phyloP scores from a whole-genome alignment of 1,140 invertebrate species.

The Aphis gossypii region DNA sequence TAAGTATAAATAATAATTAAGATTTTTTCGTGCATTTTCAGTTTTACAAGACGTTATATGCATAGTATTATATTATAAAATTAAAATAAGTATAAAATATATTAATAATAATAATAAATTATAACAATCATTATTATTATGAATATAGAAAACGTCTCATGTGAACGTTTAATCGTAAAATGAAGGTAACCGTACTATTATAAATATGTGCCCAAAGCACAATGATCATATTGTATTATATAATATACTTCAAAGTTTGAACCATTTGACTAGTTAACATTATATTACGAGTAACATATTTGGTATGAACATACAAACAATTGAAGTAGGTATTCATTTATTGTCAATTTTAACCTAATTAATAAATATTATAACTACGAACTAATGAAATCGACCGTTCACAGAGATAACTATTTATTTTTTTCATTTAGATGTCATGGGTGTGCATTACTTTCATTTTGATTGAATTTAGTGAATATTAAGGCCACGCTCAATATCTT shows the following conservation, averaged over 20 bases:
- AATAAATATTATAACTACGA: neutral
- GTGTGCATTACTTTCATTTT: constrained; percentile 26
- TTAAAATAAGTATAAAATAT: neutral
- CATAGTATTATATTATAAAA: neutral
- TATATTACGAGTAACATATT: neutral
- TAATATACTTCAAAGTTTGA: neutral
- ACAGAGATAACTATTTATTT: neutral
- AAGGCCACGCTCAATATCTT: neutral
- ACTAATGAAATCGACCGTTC: neutral
- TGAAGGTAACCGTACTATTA: neutral
- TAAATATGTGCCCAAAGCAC: neutral
- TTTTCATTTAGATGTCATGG: neutral
- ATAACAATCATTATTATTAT: too few relatives aligned
- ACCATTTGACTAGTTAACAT: neutral
- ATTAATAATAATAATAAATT: neutral
- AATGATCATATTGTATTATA: neutral
- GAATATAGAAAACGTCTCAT: neutral
- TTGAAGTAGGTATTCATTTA: neutral
- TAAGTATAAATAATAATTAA: neutral
- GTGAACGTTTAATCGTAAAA: too few relatives aligned
- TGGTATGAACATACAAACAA: neutral
- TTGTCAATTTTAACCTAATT: neutral
- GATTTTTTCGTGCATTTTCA: neutral
- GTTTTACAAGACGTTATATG: neutral
- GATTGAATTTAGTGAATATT: neutral